Evolutionary conservation across 2,113 vertebrate species (phyloP), one percentile per base, ranked within the genome.

Genomic region (Macquaria ambigua): DNA sequence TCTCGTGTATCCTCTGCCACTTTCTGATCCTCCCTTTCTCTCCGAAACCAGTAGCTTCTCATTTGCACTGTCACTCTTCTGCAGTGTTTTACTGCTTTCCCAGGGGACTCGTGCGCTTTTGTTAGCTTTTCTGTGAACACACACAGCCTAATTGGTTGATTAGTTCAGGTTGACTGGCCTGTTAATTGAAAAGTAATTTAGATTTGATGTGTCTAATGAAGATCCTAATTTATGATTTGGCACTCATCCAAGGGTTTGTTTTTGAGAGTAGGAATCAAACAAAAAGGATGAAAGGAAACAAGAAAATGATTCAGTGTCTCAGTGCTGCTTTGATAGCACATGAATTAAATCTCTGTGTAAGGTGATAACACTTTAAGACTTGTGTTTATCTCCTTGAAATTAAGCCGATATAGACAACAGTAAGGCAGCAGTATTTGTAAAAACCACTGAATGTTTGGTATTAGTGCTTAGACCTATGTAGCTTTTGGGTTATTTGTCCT

Each of bases 151-250:
- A 96, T 96, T 95, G 92, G 92, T 95, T 95, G 91, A 96, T 95
- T 95, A 94, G 94, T 93, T 94, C 90, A 92, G 94, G 93, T 92
- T 94, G 93, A 90, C 93, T 95, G 93, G 89, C 90, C 93, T 93
- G 93, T 93, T 96, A 95, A 96, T 95, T 95, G 92, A 94, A 94
- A 93, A 91, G 89, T 93, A 93, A 95, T 95, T 95, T 90, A 86
- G 89, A 93, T 92, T 91, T 94, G 93, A 94, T 95, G 91, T 89
- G 83, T 93, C 88, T 94, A 93, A 94, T 94, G 93, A 93, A 90
- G 93, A 94, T 90, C 69, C 84, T 92, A 90, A 92, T 93, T 92
- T 93, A 91, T 84, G 88, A 75, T 87, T 91, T 93, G 93, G 92
- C 92, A 87, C 75, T 73, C 84, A 62, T 92, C 93, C 92, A 95